Base-by-base conservation (phyloP, 2,797 vertebrate species). In the Amniataba percoides region DNA sequence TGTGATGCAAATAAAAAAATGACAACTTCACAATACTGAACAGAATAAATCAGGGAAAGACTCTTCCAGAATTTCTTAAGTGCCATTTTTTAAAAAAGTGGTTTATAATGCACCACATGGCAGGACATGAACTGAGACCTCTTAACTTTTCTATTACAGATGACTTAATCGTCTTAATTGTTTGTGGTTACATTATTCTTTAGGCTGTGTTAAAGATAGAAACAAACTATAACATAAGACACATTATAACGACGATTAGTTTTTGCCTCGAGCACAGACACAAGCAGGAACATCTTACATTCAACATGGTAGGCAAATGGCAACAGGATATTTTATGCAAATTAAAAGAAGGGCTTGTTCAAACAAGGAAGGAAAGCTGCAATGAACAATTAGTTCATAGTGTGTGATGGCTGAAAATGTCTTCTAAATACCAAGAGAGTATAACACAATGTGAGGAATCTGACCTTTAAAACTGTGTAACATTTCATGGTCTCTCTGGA, bases 381-480 rank as follows among this genome's bases (percentile, higher is more conserved):
- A 13, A 58, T 13, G 23, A 85, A 85, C 58, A 83, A 81, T 81
- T 63, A 75, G 23, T 72, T 72, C 67, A 82, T 27, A 72, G 55
- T 78, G 39, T 18, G 51, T 36, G 59, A 77, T 60, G 53, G 61
- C 58, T 74, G 60, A 67, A 88, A 65, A 61, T 80, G n/a, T 83
- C 49, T 43, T 82, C 63, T 63, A 65, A 83, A 80, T 85, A 70
- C 83, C 13, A 53, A 89, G 65, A 36, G 77, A 74, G 58, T 68
- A 69, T 66, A 72, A 70, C 73, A 82, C 80, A 86, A 90, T 86
- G 79, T 72, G 62, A 87, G 73, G 85, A 93, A 90, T 92, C 82
- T 91, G 85, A 87, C 84, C 85, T 89, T 88, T 86, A 71, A 52
- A 84, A 65, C 77, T 71, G 56, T 65, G 72, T 63, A 90, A 88